A percentile compares a stretch with the other conserved stretches of the same genome.
Evolutionary conservation across 2,113 vertebrate species (phyloP).

Genomic region (Halichoerus grypus): DNA sequence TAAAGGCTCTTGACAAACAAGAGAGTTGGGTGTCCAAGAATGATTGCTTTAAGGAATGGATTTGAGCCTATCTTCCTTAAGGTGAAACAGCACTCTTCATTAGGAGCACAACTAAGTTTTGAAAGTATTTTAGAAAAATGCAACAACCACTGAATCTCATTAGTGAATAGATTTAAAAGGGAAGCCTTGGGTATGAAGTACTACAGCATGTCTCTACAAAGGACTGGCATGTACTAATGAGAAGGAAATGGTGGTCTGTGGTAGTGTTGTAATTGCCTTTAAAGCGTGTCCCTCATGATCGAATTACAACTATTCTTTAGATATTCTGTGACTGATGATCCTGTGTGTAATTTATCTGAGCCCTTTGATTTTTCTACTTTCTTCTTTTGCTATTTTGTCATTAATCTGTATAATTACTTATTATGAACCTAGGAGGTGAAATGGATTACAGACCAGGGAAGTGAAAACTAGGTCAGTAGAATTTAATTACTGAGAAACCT

Average conservation of each 20-base stretch:
- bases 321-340: not conserved
- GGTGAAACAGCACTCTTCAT: constrained; percentile 31
- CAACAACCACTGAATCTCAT: constrained; percentile 37
- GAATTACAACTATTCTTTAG: not conserved
- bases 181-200: constrained; percentile 34
- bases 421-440: constrained; percentile 51
- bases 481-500: constrained; percentile 71
- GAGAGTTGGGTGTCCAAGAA: not conserved
- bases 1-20: not conserved
- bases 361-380: not conserved
- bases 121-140: constrained; percentile 59
- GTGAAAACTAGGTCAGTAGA: constrained; percentile 63
- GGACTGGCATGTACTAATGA: constrained; percentile 46
- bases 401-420: constrained; percentile 63
- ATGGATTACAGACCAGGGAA: constrained; percentile 41
- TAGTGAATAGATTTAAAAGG: constrained; percentile 59
- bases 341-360: constrained; percentile 51
- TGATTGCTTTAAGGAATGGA: not conserved
- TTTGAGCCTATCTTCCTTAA: not conserved
- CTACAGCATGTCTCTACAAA: not conserved
- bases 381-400: constrained; percentile 56
- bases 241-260: not conserved
- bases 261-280: constrained; percentile 42
- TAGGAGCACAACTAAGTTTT: constrained; percentile 45
- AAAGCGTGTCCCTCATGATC: not conserved